Base-by-base conservation (phyloP, 2,888 invertebrate genomes). In the Syrphus vitripennis region DNA sequence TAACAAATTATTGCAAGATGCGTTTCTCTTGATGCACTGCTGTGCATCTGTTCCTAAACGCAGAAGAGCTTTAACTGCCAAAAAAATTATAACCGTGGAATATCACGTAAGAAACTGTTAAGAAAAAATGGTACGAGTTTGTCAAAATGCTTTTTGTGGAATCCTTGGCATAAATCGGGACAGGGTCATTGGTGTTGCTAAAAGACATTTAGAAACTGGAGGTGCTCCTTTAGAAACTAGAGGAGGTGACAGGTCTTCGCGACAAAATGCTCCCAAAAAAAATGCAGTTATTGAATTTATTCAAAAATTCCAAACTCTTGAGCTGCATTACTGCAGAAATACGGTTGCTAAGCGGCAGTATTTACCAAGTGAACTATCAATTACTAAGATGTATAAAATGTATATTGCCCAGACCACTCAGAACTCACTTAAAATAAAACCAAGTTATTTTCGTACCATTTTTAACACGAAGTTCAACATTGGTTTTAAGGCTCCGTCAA, bases 151-250 rank as follows among this genome's bases (percentile, higher is more conserved):
- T n/a, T n/a, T n/a, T n/a, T n/a, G n/a, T n/a, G n/a, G n/a, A n/a
- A n/a, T n/a, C 14, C 34, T 57, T 12, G 57, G n/a, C 16, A 57
- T 57, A 31, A 31, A 57, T 24, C 26, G 57, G 12, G 26, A 26
- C 26, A 29, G 57, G 14, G 16, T 31, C 4, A 26, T 26, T 29
- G 26, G 31, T 2, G 31, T 57, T 16, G n/a, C 34, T 26, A 57
- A 31, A 16, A 21, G 31, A 9, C 48, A 42, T 61, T 45, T 63
- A 16, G 16, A 57, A 70, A 57, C 55, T 50, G 69, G 76, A 31
- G 12, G 19, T 42, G 53, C 80, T 67, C 76, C 74, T 50, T 37
- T 65, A 70, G 83, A 87, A 48, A 78, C 29, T 50, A 10, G 74
- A 71, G 87, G 87, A 48, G 75, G 87, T 24, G 71, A 87, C 34